Conservation (phyloP, 2,113 vertebrate genomes). For the Gnathonemus longibarbis region DNA sequence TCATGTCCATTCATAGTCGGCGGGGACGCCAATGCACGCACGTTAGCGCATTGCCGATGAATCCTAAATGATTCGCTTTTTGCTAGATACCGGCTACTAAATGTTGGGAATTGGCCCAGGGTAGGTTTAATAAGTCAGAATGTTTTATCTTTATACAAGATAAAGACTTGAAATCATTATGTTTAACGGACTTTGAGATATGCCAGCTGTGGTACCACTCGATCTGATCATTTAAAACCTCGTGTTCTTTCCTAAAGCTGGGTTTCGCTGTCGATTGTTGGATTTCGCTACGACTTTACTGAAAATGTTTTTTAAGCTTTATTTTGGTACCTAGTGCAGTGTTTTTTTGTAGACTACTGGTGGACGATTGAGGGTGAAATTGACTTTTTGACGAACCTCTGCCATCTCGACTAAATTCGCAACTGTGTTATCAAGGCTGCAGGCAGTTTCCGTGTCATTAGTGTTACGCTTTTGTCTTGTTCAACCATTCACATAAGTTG, state of each 20-base stretch:
- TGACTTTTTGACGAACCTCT: not conserved
- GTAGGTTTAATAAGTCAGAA: not conserved
- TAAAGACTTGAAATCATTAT: not conserved
- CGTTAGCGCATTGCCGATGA: not conserved
- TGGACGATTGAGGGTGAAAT: not conserved
- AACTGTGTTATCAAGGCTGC: not conserved
- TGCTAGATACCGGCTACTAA: not conserved
- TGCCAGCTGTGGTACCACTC: too few species aligned
- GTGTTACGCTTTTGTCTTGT: not conserved
- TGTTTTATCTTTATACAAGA: not conserved
- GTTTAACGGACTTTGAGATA: not conserved
- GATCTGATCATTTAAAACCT: too few species aligned
- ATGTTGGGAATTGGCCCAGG: not conserved
- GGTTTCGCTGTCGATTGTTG: too few species aligned
- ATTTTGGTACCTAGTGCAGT: not conserved
- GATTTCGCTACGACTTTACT: too few species aligned
- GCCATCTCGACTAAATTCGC: too few species aligned
- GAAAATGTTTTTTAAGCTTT: not conserved
- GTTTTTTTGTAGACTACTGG: not conserved
- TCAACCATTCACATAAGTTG: not conserved
- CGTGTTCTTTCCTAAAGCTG: too few species aligned
- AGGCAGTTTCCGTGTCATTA: not conserved
- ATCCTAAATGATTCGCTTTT: not conserved
- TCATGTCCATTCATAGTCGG: not conserved
- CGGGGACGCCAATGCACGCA: not conserved